Evolutionary conservation across 1,140 invertebrate genomes (phyloP), one percentile per base, ranked within the genome.

Genomic region (Diorhabda carinulata): DNA sequence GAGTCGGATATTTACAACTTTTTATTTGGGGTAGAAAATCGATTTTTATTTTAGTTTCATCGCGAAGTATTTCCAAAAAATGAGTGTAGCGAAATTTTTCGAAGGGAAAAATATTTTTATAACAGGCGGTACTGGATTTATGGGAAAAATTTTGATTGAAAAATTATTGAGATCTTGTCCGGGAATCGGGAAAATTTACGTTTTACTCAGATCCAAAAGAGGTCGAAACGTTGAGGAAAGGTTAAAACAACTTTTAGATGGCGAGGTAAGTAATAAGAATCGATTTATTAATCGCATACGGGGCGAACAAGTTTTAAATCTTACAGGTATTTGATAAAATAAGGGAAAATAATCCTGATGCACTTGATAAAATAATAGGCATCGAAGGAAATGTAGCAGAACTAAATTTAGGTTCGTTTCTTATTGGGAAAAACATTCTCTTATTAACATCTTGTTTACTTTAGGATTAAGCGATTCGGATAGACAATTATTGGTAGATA

Each of bases 331-430:
- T 88, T 73, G 79, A 83, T 43, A 82, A 82, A 65, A 74, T 89
- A 4, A 84, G 84, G 61, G 78, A 82, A 44, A 80, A 84, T 47
- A 82, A 80, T 40, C 87, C 87, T 3, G 78, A 77, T 4, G 57
- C 78, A 4, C 81, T 83, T 4, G 77, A 88, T 2, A 96, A 97
- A 81, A 81, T 98, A 4, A 85, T 89, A 59, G 86, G 91, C 0
- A 84, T 98, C 1, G 78, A 77, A 45, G 96, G 96, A 3, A 94
- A 98, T 81, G 86, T 92, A 2, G 83, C 85, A 52, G 76, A 87
- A 63, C 74, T 86, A 25, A 85, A 84, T 2, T 74, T 91, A 67
- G 91, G 89, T 52, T 25, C 25, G 25, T 25, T 25, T 25, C 25
- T 25, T 25, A 25, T 25, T 25, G 25, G 25, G 25, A 25, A 25